These are phyloP conservation scores for Eupithecia centaureata DNA, from an alignment of 2,888 invertebrate species.

Conservation along the genomic window DNA sequence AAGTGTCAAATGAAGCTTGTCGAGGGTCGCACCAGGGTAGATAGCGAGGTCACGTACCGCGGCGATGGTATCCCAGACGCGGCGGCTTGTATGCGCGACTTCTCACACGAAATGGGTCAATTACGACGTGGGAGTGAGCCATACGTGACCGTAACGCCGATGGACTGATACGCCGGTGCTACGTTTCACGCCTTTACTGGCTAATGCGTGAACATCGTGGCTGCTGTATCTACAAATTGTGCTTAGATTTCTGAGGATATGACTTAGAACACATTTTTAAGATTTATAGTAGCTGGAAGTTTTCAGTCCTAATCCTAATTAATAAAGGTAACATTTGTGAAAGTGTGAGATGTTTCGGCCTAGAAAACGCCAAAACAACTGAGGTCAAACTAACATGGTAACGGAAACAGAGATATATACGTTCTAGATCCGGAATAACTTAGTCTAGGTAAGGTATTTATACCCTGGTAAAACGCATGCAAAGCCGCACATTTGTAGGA, in stretches of 20 bases:
- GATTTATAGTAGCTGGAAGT: too few species aligned
- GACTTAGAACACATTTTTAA: neutral
- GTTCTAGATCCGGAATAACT: neutral
- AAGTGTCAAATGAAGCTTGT: slow-evolving; percentile 52
- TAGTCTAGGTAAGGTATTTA: neutral
- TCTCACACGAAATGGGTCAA: slow-evolving; percentile 83
- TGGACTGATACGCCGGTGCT: slow-evolving; percentile 68
- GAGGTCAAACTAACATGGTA: too few species aligned
- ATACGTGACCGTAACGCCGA: slow-evolving; percentile 82
- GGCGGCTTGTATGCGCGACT: slow-evolving; percentile 67
- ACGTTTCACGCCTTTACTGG: slow-evolving; percentile 77
- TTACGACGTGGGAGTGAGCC: slow-evolving; percentile 82
- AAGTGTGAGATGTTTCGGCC: neutral
- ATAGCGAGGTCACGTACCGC: slow-evolving; percentile 72
- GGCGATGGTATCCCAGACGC: slow-evolving; percentile 80
- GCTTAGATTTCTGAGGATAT: slow-evolving; percentile 24
- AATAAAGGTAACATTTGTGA: too few species aligned
- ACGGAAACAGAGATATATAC: neutral
- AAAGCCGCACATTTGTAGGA: neutral
- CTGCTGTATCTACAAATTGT: slow-evolving; percentile 31
- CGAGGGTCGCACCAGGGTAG: slow-evolving; percentile 41
- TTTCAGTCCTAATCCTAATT: too few species aligned
- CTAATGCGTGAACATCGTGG: slow-evolving; percentile 49
- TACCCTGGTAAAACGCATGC: neutral
- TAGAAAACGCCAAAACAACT: neutral